Conservation (phyloP, 2,797 vertebrate genomes). For the Enteromius trimaculatus region DNA sequence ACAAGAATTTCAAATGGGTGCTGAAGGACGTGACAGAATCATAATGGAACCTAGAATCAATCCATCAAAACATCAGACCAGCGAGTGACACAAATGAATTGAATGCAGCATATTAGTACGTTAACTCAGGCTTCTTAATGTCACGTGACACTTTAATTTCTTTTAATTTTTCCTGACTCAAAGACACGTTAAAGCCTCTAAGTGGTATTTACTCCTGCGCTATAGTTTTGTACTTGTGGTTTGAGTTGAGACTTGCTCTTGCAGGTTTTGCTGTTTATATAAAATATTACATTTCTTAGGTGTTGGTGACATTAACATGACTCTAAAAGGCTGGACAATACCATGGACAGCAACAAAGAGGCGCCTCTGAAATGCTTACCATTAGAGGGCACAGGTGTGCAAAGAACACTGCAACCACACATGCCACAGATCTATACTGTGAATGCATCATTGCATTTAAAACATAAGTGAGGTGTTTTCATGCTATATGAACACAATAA, state of each 20-base stretch:
- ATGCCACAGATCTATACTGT: constrained; percentile 15
- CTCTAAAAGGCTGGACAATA: constrained; percentile 50
- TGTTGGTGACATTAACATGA: constrained; percentile 15
- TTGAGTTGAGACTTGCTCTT: not conserved
- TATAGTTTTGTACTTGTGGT: not conserved
- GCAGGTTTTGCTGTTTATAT: not conserved
- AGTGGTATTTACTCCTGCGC: constrained; percentile 44
- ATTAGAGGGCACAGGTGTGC: constrained; percentile 65
- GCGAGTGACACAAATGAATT: constrained; percentile 64
- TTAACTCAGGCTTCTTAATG: constrained; percentile 69
- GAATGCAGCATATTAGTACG: constrained; percentile 70
- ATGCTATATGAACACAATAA: not conserved
- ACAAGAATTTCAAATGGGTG: constrained; percentile 78
- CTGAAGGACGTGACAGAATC: constrained; percentile 72
- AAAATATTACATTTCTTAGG: not conserved
- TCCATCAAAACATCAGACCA: constrained; percentile 78
- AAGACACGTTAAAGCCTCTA: constrained; percentile 45
- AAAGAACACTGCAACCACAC: constrained; percentile 6
- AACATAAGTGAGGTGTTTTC: not conserved
- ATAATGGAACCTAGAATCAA: constrained; percentile 83
- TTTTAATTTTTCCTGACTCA: constrained; percentile 58
- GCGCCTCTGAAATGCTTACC: constrained; percentile 42
- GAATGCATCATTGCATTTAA: constrained; percentile 1
- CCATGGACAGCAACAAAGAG: constrained; percentile 65
- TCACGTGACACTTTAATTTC: constrained; percentile 57